Evolutionary conservation across 1,140 invertebrate species (phyloP).

Genomic region (Drosophila ananassae): DNA sequence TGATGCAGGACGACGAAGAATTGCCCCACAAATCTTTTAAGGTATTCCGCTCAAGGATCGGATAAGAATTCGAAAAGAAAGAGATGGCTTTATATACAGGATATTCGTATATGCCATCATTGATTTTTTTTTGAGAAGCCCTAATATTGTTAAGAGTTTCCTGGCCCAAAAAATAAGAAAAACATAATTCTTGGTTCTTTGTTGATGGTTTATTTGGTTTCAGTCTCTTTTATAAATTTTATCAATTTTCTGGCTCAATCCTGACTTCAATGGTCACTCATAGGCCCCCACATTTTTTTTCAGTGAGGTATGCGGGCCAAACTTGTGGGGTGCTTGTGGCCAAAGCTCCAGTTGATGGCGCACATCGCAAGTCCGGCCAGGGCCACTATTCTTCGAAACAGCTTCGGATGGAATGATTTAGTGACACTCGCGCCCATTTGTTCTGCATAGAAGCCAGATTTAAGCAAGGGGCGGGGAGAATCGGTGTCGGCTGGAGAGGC

Average conservation of each 20-base stretch:
- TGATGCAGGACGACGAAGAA: not conserved
- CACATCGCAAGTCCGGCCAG: slow-evolving; percentile 18
- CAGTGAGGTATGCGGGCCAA: slow-evolving; percentile 37
- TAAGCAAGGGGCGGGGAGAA: slow-evolving; percentile 36
- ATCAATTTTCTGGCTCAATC: not conserved
- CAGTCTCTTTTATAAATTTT: slow-evolving; percentile 36
- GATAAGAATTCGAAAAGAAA: no score
- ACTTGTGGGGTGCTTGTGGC: slow-evolving; percentile 26
- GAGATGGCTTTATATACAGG: no score
- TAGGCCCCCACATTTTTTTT: slow-evolving; percentile 52
- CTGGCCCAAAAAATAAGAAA: slow-evolving; percentile 1
- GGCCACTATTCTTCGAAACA: slow-evolving; percentile 18
- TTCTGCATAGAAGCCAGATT: slow-evolving; percentile 55
- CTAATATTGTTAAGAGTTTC: not conserved
- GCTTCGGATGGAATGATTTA: slow-evolving; percentile 27
- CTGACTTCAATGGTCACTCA: slow-evolving; percentile 55
- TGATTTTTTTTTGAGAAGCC: not conserved
- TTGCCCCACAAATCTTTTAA: not conserved
- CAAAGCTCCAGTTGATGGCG: slow-evolving; percentile 45
- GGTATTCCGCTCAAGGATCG: not conserved
- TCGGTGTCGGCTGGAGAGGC: slow-evolving; percentile 48
- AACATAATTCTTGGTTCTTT: not conserved
- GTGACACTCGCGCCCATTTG: slow-evolving; percentile 47
- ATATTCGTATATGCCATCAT: not conserved
- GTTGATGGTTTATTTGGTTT: slow-evolving; percentile 38